Percentiles rank a stretch among this genome's conserved stretches.
phyloP scores from a whole-genome alignment of 2,113 vertebrate genomes.

The Blennius ocellaris region DNA sequence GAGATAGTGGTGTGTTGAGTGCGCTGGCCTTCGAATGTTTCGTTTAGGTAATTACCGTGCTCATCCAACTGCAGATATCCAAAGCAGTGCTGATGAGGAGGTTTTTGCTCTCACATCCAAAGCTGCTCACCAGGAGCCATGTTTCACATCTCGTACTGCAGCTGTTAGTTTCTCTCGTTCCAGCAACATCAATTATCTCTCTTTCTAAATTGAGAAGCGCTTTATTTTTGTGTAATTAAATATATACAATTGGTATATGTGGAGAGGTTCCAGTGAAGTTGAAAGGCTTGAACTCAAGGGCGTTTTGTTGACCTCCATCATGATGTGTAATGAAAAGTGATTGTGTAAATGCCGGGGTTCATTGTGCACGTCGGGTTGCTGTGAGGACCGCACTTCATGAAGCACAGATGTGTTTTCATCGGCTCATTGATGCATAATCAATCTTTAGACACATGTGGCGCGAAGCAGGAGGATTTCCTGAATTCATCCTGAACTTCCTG shows the following conservation, averaged over 20 bases:
- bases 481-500: no score
- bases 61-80: conserved; percentile 21
- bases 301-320: no score
- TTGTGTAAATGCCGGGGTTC: not conserved
- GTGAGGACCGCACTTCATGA: not conserved
- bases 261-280: no score
- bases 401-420: not conserved
- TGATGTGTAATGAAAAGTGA: not conserved
- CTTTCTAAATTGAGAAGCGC: not conserved
- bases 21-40: conserved; percentile 2
- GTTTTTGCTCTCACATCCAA: conserved; percentile 1
- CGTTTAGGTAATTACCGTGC: conserved; percentile 19
- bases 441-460: not conserved
- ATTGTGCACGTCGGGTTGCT: not conserved
- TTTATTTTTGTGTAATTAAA: not conserved
- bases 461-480: not conserved
- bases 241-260: no score
- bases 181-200: not conserved
- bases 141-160: conserved; percentile 7
- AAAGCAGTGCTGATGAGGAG: not conserved
- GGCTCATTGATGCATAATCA: not conserved
- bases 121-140: conserved; percentile 20
- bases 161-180: not conserved
- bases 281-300: no score
- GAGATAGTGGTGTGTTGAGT: conserved; percentile 8